Percentiles rank a stretch among this genome's conserved stretches.
Conservation (phyloP, 37 sponge, comb jelly and placozoan genomes). For the Trichoplax adhaerens region DNA sequence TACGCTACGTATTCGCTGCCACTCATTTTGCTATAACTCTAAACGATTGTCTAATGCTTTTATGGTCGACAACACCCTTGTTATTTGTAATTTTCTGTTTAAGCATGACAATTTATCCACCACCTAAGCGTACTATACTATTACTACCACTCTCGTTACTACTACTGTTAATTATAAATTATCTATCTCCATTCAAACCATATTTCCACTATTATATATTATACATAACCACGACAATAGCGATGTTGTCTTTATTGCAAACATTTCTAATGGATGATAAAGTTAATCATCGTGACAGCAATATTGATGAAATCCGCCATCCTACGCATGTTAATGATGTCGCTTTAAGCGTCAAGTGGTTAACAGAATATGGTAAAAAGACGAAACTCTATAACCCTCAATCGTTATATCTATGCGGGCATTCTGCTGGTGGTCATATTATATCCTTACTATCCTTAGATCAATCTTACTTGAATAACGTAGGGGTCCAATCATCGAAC, state of each 20-base stretch:
- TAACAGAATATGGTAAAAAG: neutral
- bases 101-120: too few species aligned
- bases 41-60: too few species aligned
- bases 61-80: too few species aligned
- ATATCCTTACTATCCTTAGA: neutral
- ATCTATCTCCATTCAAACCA: too few species aligned
- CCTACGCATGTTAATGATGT: constrained; percentile 3
- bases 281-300: neutral
- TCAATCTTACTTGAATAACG: constrained; percentile 4
- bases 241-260: neutral
- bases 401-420: constrained; percentile 6
- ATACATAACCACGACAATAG: too few species aligned
- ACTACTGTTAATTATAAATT: too few species aligned
- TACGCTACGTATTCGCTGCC: too few species aligned
- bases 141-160: too few species aligned
- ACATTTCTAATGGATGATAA: neutral
- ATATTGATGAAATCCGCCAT: neutral
- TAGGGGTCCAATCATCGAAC: neutral
- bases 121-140: too few species aligned
- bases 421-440: constrained; percentile 14
- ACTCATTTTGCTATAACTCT: too few species aligned
- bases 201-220: too few species aligned
- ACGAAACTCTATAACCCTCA: constrained; percentile 1
- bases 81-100: too few species aligned
- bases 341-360: neutral